These are phyloP conservation scores for Mizuhopecten yessoensis DNA, from an alignment of 1,140 invertebrate genomes.

Conservation along the genomic window DNA sequence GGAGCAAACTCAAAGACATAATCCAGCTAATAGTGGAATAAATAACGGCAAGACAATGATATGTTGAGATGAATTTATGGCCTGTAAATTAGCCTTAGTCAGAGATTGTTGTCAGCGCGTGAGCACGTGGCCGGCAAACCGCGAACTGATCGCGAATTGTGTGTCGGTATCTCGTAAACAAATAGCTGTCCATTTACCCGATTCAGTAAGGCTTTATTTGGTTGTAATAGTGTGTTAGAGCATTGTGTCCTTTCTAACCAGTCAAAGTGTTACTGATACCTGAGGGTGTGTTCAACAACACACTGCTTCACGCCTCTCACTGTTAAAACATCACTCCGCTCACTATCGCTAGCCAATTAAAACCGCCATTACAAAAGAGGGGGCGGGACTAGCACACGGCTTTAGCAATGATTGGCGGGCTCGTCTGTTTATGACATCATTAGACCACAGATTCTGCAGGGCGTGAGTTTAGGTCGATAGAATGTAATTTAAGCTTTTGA, in stretches of 20 bases:
- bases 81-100: constrained; percentile 30
- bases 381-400: neutral
- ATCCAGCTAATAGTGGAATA: neutral
- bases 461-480: constrained; percentile 22
- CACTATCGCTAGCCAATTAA: neutral
- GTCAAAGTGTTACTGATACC: neutral
- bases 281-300: neutral
- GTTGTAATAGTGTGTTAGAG: neutral
- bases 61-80: neutral
- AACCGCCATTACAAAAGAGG: neutral
- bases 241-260: neutral
- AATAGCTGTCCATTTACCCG: constrained; percentile 6
- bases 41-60: neutral
- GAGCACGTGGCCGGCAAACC: constrained; percentile 29
- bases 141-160: neutral
- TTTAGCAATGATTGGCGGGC: neutral
- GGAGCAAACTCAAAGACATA: neutral
- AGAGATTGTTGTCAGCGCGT: neutral
- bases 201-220: neutral
- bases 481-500: constrained; percentile 34
- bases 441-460: neutral
- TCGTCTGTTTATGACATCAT: neutral
- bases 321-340: neutral
- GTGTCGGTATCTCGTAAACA: neutral
- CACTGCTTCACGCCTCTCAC: neutral